Evolutionary conservation across 2,888 invertebrate species (phyloP).

Genomic region (Drosophila merina): DNA sequence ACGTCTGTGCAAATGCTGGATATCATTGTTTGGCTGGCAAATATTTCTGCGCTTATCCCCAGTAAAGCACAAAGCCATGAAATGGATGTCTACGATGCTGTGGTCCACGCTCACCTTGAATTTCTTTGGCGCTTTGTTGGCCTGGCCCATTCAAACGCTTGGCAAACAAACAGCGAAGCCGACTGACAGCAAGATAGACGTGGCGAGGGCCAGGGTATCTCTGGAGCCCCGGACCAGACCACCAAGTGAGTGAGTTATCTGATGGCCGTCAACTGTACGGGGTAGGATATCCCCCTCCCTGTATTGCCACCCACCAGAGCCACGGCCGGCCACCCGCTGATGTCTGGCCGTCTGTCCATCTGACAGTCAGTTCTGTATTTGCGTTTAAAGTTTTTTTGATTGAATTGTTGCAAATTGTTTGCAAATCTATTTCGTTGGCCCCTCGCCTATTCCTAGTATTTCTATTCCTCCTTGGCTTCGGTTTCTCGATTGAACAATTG

Average conservation of each 20-base stretch:
- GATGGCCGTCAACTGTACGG: conserved; percentile 65
- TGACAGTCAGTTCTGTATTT: conserved; percentile 60
- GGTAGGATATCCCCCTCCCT: conserved; percentile 23
- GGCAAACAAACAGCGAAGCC: conserved; percentile 59
- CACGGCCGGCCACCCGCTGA: conserved; percentile 28
- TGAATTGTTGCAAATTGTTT: conserved; percentile 82
- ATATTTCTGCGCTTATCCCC: conserved; percentile 73
- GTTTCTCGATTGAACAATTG: conserved; percentile 67
- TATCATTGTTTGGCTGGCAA: conserved; percentile 75
- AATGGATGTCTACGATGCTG: conserved; percentile 32
- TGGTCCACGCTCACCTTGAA: conserved; percentile 71
- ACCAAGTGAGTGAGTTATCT: conserved; percentile 80
- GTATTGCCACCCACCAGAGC: conserved; percentile 11
- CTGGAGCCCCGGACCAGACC: conserved; percentile 51
- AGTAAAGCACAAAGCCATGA: conserved; percentile 37
- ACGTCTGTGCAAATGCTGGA: conserved; percentile 52
- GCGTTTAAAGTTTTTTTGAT: conserved; percentile 81
- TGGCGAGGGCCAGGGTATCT: conserved; percentile 44
- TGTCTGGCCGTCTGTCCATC: conserved; percentile 26
- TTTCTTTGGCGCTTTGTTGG: conserved; percentile 60
- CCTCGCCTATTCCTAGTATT: neutral
- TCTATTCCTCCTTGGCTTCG: conserved; percentile 18
- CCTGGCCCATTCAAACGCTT: conserved; percentile 71
- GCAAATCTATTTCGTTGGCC: conserved; percentile 71
- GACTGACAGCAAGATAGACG: conserved; percentile 51